Base-by-base conservation (phyloP, 2,797 vertebrate genomes). In the Semaprochilodus insignis region DNA sequence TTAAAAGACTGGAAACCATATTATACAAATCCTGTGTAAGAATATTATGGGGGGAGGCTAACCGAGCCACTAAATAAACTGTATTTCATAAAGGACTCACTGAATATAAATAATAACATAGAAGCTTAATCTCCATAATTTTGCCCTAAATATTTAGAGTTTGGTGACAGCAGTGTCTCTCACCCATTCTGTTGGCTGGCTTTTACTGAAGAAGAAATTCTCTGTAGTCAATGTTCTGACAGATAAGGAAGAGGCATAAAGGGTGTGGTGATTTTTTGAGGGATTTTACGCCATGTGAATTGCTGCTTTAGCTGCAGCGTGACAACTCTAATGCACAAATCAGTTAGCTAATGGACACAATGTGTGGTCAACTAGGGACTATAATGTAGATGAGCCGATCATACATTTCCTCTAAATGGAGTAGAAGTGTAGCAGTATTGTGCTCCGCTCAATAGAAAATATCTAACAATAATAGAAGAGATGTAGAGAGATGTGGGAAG, bases 121-220 rank as follows among this genome's bases (percentile, higher is more conserved):
- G 31, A 27, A 70, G 73, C 81, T 84, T 87, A 65, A 84, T 81
- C 40, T 81, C 60, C 74, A 82, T 65, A n/a, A 73, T 52, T 65
- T 44, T 80, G 78, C 74, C 51, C 57, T 80, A 80, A 79, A 72
- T 75, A 86, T 81, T 31, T 73, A 52, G 8, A 13, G 74, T 77
- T 85, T 62, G 44, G 59, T 78, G 19, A 21, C 27, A 82, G 78
- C 82, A 81, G 70, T 66, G 2, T 71, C 36, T 80, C 25, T 63
- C 60, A 63, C 60, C 74, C 75, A 67, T 75, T 70, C 60, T 79
- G 73, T 69, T 23, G 27, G 71, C 65, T 80, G 25, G 59, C 59
- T 77, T 81, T 81, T 80, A 70, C 65, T 76, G 54, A 81, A 80
- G 40, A 66, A 65, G 19, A 71, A 74, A 81, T 74, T 44, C 48